Base-by-base conservation (phyloP, 2,888 invertebrate genomes). In the Chrysotoxum bicinctum region DNA sequence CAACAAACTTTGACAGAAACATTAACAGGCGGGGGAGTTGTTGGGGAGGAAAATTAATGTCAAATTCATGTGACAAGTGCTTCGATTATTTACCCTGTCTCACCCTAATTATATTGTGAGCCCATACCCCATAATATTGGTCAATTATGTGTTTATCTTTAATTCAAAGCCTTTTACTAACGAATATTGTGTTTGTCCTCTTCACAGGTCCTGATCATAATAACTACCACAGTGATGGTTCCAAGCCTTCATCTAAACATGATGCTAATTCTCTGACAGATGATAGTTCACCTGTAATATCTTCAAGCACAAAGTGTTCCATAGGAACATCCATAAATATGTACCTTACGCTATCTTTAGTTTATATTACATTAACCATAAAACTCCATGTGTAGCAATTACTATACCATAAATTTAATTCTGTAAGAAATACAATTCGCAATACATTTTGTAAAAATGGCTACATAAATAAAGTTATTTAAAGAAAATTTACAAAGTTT, bases 261-360 rank as follows among this genome's bases (percentile, higher is more conserved):
- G 92, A 91, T 82, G 91, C 91, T 74, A 90, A 91, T 73, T 91
- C 91, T 37, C 78, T 91, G 12, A 91, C 92, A 56, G 90, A 92
- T 72, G 90, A 91, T 68, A 89, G 26, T 56, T 69, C 85, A 81
- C 77, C 85, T 9, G 75, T 68, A 58, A 32, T 69, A 64, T 81
- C 81, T 7, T 81, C 81, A 50, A 85, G 77, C 85, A 77, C 76
- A 69, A 85, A 73, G 73, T 62, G 85, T 73, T 85, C 81, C 19
- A 35, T 50, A 50, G 85, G 77, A 81, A 69, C 85, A 48, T 62
- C 50, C 73, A 81, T 58, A 43, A 72, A 85, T 64, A 62, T 81
- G 85, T 85, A 85, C 85, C 85, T 85, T 81, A 69, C 69, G 50
- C 62, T 85, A 23, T 68, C 52, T 45, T 73, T 77, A 73, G 64